phyloP scores from a whole-genome alignment of 2,113 vertebrate species.

The Mirounga angustirostris region DNA sequence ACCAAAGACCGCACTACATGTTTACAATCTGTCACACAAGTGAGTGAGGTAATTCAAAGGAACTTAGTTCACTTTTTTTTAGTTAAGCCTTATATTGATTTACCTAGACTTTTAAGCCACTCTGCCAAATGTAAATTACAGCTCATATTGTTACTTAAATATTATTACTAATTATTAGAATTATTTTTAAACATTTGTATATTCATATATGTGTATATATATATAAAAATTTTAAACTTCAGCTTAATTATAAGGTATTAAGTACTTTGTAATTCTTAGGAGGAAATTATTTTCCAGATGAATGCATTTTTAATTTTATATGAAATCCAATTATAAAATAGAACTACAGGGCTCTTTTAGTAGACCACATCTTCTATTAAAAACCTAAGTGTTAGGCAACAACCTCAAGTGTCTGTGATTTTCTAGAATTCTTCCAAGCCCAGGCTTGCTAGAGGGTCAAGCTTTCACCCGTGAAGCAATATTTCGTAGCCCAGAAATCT shows the following conservation, averaged over 20 bases:
- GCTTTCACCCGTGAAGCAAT: not conserved
- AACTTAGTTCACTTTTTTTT: not conserved
- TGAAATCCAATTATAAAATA: constrained; percentile 49
- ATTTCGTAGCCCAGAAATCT: not conserved
- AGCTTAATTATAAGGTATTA: constrained; percentile 57
- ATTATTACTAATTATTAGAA: constrained; percentile 26
- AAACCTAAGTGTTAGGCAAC: not conserved
- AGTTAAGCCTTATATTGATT: not conserved
- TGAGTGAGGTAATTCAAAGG: not conserved
- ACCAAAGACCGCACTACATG: not conserved
- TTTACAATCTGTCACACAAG: not conserved
- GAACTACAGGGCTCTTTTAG: not conserved
- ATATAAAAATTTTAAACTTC: constrained; percentile 4
- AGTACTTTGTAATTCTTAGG: constrained; percentile 49
- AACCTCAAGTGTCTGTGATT: not conserved
- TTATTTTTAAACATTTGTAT: constrained; percentile 53
- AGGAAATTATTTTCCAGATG: constrained; percentile 50
- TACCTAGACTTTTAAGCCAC: not conserved
- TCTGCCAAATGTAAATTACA: constrained; percentile 47
- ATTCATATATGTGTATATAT: not conserved
- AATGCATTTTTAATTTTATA: constrained; percentile 45
- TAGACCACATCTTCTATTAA: not conserved
- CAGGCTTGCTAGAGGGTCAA: not conserved
- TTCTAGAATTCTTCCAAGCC: not conserved
- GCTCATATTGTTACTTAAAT: not conserved